These are phyloP conservation scores for Leucophora obtusa DNA, from an alignment of 2,888 invertebrate species.

Conservation along the genomic window DNA sequence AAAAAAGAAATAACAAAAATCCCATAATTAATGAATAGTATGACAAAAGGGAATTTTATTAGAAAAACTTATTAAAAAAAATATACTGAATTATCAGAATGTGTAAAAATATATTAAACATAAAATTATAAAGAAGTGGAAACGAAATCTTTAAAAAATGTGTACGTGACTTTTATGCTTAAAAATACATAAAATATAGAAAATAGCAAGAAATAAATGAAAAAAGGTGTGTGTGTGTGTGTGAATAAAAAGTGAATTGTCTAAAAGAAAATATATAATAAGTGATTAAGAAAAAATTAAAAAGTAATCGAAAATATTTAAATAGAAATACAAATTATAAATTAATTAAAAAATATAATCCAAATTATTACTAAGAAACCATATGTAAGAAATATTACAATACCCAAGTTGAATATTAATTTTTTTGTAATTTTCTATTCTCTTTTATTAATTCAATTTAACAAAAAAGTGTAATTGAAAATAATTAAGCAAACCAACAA, in stretches of 20 bases:
- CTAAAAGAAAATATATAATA: neutral
- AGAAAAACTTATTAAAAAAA: neutral
- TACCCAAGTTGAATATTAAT: too few species aligned
- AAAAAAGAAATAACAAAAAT: constrained; percentile 27
- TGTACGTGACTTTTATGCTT: constrained; percentile 46
- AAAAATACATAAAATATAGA: constrained; percentile 17
- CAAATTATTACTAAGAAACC: neutral
- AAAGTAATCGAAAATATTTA: neutral
- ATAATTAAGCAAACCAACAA: constrained; percentile 10
- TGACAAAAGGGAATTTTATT: neutral
- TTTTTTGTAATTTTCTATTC: too few species aligned
- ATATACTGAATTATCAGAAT: constrained; percentile 16
- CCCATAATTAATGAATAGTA: neutral
- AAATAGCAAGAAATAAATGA: constrained; percentile 13
- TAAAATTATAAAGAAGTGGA: constrained; percentile 7
- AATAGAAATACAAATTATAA: neutral
- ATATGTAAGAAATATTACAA: neutral
- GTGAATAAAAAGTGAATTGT: neutral
- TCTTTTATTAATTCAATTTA: neutral
- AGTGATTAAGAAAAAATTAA: neutral
- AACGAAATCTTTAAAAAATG: constrained; percentile 32
- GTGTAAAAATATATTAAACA: constrained; percentile 10
- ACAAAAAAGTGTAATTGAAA: neutral
- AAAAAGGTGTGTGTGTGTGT: constrained; percentile 2
- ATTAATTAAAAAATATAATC: neutral